Evolutionary conservation across 2,888 invertebrate genomes (phyloP).

Genomic region (Andrena chrysosceles): DNA sequence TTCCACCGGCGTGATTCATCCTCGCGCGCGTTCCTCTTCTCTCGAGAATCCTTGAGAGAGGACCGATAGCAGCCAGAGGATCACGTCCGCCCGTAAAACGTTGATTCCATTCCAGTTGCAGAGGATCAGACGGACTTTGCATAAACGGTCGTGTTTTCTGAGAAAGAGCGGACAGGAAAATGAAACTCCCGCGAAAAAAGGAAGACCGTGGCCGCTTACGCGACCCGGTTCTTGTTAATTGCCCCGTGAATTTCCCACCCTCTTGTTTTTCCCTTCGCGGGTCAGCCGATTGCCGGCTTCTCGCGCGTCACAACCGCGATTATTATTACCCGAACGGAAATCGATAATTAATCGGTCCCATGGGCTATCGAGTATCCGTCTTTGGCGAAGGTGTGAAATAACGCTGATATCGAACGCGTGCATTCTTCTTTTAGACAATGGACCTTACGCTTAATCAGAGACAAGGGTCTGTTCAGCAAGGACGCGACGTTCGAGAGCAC

Average conservation of each 20-base stretch:
- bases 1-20: slow-evolving; percentile 34
- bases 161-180: slow-evolving; percentile 17
- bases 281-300: slow-evolving; percentile 58
- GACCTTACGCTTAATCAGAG: slow-evolving; percentile 81
- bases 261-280: not conserved
- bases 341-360: slow-evolving; percentile 56
- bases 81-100: slow-evolving; percentile 21
- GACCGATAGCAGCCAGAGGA: not conserved
- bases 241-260: slow-evolving; percentile 20
- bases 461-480: slow-evolving; percentile 79
- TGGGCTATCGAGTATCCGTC: not conserved
- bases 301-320: slow-evolving; percentile 35
- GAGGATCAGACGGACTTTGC: slow-evolving; percentile 16
- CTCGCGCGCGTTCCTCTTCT: not conserved
- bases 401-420: not conserved
- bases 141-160: slow-evolving; percentile 15
- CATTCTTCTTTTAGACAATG: slow-evolving; percentile 76
- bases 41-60: not conserved
- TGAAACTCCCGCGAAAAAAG: slow-evolving; percentile 10
- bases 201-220: not conserved
- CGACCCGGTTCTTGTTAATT: slow-evolving; percentile 18
- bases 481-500: slow-evolving; percentile 82
- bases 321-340: slow-evolving; percentile 50
- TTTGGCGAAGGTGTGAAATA: not conserved
- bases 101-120: slow-evolving; percentile 13